These are phyloP conservation scores for Watsonalla cultraria DNA, from an alignment of 2,888 invertebrate species.

Conservation along the genomic window DNA sequence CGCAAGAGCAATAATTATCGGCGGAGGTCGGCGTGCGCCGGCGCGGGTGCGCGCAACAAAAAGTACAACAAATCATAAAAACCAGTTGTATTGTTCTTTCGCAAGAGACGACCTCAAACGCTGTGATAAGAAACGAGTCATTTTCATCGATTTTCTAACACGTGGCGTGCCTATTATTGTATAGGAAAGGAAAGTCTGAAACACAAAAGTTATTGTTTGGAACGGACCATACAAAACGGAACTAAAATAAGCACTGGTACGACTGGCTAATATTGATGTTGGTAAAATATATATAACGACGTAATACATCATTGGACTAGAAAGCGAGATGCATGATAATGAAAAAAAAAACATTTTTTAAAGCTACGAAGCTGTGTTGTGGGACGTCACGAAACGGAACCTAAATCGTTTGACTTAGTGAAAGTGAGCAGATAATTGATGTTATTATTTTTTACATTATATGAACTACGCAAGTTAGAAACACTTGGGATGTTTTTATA, in stretches of 20 bases:
- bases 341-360: constrained; percentile 41
- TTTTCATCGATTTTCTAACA: constrained; percentile 55
- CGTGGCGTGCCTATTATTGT: constrained; percentile 30
- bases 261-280: constrained; percentile 6
- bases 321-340: constrained; percentile 47
- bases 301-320: constrained; percentile 45
- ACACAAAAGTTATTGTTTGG: constrained; percentile 31
- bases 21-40: constrained; percentile 30
- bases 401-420: constrained; percentile 59
- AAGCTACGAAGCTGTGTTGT: constrained; percentile 38
- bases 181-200: constrained; percentile 36
- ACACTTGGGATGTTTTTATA: not conserved
- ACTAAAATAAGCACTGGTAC: not conserved
- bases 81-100: constrained; percentile 73
- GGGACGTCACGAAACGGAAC: constrained; percentile 58
- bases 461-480: not conserved
- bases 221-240: no score
- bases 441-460: constrained; percentile 28
- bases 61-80: constrained; percentile 65
- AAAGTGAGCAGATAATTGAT: constrained; percentile 61
- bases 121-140: constrained; percentile 56
- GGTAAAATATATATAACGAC: constrained; percentile 27
- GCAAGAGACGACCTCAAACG: constrained; percentile 49
- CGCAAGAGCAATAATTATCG: constrained; percentile 39
- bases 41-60: constrained; percentile 38